Evolutionary conservation across 1,140 invertebrate species (phyloP), one percentile per base, ranked within the genome.

Genomic region (Hesperophylax magnus): DNA sequence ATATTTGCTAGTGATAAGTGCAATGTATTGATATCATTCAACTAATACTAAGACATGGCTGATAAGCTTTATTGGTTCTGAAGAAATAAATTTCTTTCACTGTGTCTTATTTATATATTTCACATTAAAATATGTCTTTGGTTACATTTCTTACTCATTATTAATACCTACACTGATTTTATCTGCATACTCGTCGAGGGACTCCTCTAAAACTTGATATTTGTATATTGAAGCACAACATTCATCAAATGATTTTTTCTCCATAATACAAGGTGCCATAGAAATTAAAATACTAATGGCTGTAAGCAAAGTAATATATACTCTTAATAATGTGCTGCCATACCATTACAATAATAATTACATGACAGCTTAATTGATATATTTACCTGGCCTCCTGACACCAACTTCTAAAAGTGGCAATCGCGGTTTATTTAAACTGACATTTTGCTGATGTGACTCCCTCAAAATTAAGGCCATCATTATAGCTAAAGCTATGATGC

Each of bases 231-330:
- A 15, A 47, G 3, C 22, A 27, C 15, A 27, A 31, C 39, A 22
- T 52, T 78, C 78, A 60, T 71, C 67, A 72, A 80, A 80, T 53
- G 22, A 39, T 65, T 65, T 80, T 47, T 67, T 80, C 54, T 80
- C 78, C n/a, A 80, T 17, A 34, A 80, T 24, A 54, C 69, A 75
- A 24, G 78, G 69, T 18, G 34, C 31, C 69, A 80, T 80, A 47
- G 31, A 56, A 31, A 80, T 80, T 31, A 80, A 63, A 27, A 80
- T 65, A 53, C 58, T 52, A 27, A 75, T 39, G 18, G 78, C 78
- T 80, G 71, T 18, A 72, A 72, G 3, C 15, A 58, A 58, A 58
- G 20, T 58, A 11, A 58, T 18, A n/a, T 14, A 58, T 58, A n/a
- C n/a, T n/a, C n/a, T 58, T 58, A 18, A 6, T 58, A 58, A 2